Percentiles rank a stretch among this genome's conserved stretches.
These are phyloP conservation scores for Eulithis testata DNA, from an alignment of 2,888 invertebrate species.

Conservation along the genomic window DNA sequence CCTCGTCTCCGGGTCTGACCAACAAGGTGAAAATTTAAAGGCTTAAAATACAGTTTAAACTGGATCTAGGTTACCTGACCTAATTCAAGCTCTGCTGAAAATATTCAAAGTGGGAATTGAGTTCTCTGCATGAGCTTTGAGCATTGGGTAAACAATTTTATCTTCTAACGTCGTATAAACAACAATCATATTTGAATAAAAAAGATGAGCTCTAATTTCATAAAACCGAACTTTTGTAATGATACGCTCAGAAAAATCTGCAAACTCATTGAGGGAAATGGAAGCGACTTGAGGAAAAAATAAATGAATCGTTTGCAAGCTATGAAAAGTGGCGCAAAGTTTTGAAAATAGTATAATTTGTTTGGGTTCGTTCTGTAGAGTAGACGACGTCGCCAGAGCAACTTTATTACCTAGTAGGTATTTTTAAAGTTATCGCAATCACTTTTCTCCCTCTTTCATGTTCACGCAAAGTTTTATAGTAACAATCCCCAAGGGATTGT, in stretches of 20 bases:
- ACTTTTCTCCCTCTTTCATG: conserved; percentile 2
- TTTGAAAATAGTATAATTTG: conserved; percentile 11
- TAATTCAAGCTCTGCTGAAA: conserved; percentile 26
- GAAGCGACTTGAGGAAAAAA: conserved; percentile 20
- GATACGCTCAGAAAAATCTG: conserved; percentile 18
- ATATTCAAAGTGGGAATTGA: conserved; percentile 15
- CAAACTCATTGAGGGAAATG: conserved; percentile 26
- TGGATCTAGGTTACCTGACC: conserved; percentile 34
- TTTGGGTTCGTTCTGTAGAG: background rate
- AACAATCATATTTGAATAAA: background rate
- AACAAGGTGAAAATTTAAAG: conserved; percentile 36
- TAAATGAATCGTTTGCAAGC: conserved; percentile 28
- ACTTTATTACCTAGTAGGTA: background rate
- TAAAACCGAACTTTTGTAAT: conserved; percentile 18
- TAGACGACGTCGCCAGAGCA: background rate
- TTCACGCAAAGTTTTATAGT: no score
- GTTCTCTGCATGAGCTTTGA: background rate
- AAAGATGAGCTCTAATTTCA: conserved; percentile 2
- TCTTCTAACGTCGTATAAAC: background rate
- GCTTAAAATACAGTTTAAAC: conserved; percentile 18
- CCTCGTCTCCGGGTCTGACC: conserved; percentile 22
- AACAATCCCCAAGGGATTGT: no score
- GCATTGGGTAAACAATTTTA: no score
- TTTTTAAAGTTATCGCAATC: background rate
- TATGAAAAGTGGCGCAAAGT: conserved; percentile 22